Evolutionary conservation across 2,888 invertebrate genomes (phyloP), one percentile per base, ranked within the genome.

Genomic region (Chalcosyrphus nemorum): DNA sequence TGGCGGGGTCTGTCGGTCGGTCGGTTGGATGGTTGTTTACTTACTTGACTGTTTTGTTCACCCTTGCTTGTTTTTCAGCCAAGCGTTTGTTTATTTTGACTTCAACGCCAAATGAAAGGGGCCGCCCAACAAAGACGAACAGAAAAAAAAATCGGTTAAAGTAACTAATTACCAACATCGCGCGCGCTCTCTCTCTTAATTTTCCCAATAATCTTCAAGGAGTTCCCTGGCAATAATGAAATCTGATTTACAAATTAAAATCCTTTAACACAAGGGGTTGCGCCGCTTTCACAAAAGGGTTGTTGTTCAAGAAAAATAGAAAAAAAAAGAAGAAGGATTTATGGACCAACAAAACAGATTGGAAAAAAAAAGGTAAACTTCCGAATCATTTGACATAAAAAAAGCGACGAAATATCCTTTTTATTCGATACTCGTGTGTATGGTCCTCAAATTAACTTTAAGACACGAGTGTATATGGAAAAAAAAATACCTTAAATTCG

Each of bases 91-190:
- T 76, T 63, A 54, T 41, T 77, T 72, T 24, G 54, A 45, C 76
- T 81, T 65, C 32, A 75, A 74, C 38, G 9, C 27, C 35, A 19
- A 41, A 9, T 17, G 17, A 47, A 52, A 24, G 6, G 7, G 19
- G 13, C 7, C 7, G 9, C 66, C 54, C 50, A 70, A 41, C n/a
- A n/a, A n/a, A n/a, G n/a, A n/a, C n/a, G n/a, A n/a, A n/a, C n/a
- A 65, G 47, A 19, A 41, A 41, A 54, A 19, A 61, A 65, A 59
- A 54, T 54, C 17, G 27, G 21, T 45, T 47, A 50, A 59, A 75
- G 52, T 78, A 68, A 82, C 72, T 82, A 82, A 82, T 82, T 82
- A 82, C 68, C 35, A 74, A 68, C 72, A 78, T 61, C 54, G 81
- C 52, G 81, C 52, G 78, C 70, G 71, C 68, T 68, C 38, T 82